These are phyloP conservation scores for Papilio elwesi DNA, from an alignment of 2,888 invertebrate genomes.

Conservation along the genomic window DNA sequence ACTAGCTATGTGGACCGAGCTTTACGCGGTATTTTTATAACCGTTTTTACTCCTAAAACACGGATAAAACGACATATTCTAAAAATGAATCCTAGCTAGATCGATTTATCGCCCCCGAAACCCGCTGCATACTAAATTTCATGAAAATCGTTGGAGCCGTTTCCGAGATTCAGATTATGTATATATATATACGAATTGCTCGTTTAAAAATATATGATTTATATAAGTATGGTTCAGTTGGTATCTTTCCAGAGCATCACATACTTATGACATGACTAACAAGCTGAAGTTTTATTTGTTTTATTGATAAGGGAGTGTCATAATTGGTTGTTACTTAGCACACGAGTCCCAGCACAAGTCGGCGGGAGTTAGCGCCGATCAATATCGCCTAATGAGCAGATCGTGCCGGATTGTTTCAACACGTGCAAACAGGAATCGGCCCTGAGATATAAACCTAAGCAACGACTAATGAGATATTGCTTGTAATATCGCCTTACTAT, in stretches of 20 bases:
- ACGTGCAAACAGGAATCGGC: constrained; percentile 52
- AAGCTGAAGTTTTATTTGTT: neutral
- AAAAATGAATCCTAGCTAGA: no score
- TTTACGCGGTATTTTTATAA: no score
- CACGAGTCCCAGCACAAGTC: constrained; percentile 11
- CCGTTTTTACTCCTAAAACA: no score
- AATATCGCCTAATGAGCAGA: constrained; percentile 73
- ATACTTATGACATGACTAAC: neutral
- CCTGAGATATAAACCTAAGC: constrained; percentile 40
- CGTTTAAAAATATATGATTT: no score
- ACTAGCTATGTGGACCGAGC: no score
- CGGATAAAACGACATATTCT: no score
- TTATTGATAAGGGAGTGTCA: constrained; percentile 11
- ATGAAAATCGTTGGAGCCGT: no score
- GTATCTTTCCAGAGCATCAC: neutral
- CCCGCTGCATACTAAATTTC: no score
- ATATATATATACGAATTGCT: no score
- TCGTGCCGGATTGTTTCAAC: constrained; percentile 60
- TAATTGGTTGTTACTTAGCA: constrained; percentile 29
- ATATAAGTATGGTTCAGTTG: no score
- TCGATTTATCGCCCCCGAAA: no score
- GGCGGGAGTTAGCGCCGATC: constrained; percentile 53
- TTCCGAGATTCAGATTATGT: no score
- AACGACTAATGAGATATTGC: constrained; percentile 52
- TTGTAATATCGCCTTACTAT: neutral